A percentile compares a stretch with the other conserved stretches of the same genome.
Conservation (phyloP, 1,140 invertebrate species). For the Amyelois transitella region DNA sequence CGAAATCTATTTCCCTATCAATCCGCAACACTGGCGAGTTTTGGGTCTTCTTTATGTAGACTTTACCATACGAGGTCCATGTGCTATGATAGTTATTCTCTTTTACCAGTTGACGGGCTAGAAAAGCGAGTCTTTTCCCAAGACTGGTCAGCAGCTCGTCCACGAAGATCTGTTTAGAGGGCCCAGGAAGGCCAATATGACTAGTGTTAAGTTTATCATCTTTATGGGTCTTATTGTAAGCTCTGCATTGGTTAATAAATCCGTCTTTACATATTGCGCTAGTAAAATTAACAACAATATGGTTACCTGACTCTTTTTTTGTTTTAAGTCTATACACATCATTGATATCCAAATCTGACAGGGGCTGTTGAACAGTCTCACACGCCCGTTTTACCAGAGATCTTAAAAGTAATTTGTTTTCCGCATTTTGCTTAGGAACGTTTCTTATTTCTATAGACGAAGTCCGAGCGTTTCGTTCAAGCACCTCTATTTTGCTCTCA, state of each 20-base stretch:
- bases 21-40: slow-evolving; percentile 4
- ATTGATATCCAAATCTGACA: slow-evolving; percentile 4
- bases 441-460: slow-evolving; percentile 7
- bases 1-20: slow-evolving; percentile 1
- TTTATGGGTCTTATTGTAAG: slow-evolving; percentile 3
- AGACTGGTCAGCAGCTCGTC: background rate
- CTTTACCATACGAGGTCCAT: slow-evolving; percentile 9
- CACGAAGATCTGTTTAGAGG: background rate
- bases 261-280: background rate
- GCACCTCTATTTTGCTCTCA: slow-evolving; percentile 5
- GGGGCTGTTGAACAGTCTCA: background rate
- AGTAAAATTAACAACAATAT: slow-evolving; percentile 9
- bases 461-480: slow-evolving; percentile 1
- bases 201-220: slow-evolving; percentile 4
- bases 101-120: slow-evolving; percentile 1
- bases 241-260: slow-evolving; percentile 7
- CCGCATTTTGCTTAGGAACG: slow-evolving; percentile 5
- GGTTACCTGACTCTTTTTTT: slow-evolving; percentile 5
- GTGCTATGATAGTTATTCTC: slow-evolving; percentile 1
- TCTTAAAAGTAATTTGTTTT: slow-evolving; percentile 3
- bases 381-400: slow-evolving; percentile 2
- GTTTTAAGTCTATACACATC: slow-evolving; percentile 9
- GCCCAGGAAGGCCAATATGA: background rate
- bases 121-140: background rate
- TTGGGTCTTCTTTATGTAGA: slow-evolving; percentile 2